phyloP scores from a whole-genome alignment of 1,140 invertebrate species.

The Eurytemora carolleeae region DNA sequence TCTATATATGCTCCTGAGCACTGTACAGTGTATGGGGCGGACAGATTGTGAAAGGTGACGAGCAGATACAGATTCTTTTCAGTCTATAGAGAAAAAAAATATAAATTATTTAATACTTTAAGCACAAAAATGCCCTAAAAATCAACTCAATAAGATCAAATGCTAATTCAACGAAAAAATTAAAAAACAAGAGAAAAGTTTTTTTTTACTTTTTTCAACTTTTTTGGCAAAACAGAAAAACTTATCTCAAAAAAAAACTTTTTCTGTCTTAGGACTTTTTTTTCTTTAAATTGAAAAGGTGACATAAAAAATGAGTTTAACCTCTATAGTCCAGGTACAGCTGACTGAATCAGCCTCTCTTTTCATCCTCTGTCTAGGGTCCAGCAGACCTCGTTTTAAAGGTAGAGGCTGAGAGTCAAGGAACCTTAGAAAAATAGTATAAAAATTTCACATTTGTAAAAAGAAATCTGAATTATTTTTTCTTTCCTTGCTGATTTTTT shows the following conservation, averaged over 20 bases:
- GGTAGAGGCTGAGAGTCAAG: constrained; percentile 2
- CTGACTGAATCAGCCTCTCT: background rate
- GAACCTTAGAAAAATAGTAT: background rate
- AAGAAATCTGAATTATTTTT: background rate
- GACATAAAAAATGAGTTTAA: background rate
- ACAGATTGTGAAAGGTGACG: constrained; percentile 22
- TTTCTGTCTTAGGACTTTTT: background rate
- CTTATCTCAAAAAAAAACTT: too few species aligned
- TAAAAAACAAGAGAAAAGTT: background rate
- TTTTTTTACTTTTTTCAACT: too few species aligned
- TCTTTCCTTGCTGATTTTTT: too few species aligned
- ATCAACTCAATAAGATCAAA: background rate
- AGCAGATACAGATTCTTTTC: constrained; percentile 22
- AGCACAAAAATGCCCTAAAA: background rate
- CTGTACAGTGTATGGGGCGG: constrained; percentile 22
- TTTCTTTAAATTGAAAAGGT: background rate
- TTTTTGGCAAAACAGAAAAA: too few species aligned
- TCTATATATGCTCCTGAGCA: constrained; percentile 23
- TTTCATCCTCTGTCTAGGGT: background rate
- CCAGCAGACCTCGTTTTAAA: background rate
- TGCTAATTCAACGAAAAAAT: background rate
- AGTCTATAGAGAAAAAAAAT: constrained; percentile 18
- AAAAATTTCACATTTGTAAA: background rate
- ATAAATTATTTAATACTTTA: background rate
- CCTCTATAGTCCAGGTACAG: constrained; percentile 9